Base-by-base conservation (phyloP, 2,888 invertebrate species). In the Punctoribates punctum region DNA sequence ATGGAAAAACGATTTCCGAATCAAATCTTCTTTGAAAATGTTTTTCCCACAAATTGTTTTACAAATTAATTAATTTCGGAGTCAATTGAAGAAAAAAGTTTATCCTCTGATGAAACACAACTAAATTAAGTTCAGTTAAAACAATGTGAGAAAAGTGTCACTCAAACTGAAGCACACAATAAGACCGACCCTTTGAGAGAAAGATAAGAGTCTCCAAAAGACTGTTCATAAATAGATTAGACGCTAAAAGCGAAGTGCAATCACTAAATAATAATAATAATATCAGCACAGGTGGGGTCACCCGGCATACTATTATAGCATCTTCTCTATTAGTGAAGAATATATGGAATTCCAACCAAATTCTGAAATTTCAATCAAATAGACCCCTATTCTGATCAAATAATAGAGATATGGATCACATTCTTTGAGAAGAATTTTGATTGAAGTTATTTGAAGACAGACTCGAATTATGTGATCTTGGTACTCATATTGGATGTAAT, bases 201-300 rank as follows among this genome's bases (percentile, higher is more conserved):
- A 57, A 57, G 23, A 57, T 23, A 20, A 57, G 51, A 23, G 48
- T 48, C 13, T 48, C 5, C 51, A 51, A 51, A 51, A 15, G n/a
- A n/a, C n/a, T 15, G 51, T 51, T 60, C 62, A 62, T 62, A 62
- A 62, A 62, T 62, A 62, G 62, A 62, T 62, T 62, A 62, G 17
- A 62, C 29, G 34, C 17, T 62, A 62, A 62, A 34, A 34, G 27
- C 34, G 29, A 29, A 62, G 62, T 62, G 27, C 29, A 29, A 62
- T 62, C 29, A 29, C 29, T 62, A 48, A 48, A 48, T 17, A 15
- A 48, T 48, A 48, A 48, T 48, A 48, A 48, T 48, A 48, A 48
- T 13, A 48, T 2, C 15, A 48, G 34, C 34, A 34, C 4, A 34
- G 34, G 34, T 34, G 34, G 34, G 34, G 34, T 34, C 34, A 34